Conservation (phyloP, 1,140 invertebrate genomes). For the Ephestia elutella region DNA sequence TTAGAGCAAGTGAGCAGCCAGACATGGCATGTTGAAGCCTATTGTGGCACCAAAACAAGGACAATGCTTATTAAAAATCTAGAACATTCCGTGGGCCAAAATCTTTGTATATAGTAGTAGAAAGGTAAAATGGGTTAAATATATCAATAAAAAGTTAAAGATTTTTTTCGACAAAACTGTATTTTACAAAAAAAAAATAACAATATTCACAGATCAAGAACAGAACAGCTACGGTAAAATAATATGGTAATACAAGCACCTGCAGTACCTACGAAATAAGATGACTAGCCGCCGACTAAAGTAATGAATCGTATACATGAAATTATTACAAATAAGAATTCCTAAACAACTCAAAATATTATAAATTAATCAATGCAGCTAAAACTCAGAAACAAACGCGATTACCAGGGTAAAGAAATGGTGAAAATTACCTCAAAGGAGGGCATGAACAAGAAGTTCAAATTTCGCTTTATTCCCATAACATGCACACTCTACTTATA, state of each 20-base stretch:
- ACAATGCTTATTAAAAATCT: slow-evolving; percentile 29
- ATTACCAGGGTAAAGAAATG: slow-evolving; percentile 22
- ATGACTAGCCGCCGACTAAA: slow-evolving; percentile 4
- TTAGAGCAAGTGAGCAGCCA: no score
- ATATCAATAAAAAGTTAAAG: slow-evolving; percentile 41
- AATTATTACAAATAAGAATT: not conserved
- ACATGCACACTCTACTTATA: slow-evolving; percentile 55
- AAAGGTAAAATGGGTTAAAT: slow-evolving; percentile 18
- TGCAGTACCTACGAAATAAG: not conserved
- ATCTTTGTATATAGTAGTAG: slow-evolving; percentile 21
- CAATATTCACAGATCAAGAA: not conserved
- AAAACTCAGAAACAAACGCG: not conserved
- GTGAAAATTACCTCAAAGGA: slow-evolving; percentile 51
- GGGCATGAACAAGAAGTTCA: slow-evolving; percentile 57
- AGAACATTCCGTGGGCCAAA: slow-evolving; percentile 46
- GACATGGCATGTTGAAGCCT: not conserved
- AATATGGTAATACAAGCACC: not conserved
- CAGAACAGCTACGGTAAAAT: not conserved
- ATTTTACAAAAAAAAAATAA: slow-evolving; percentile 4
- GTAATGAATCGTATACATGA: not conserved
- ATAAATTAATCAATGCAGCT: not conserved
- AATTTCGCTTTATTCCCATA: slow-evolving; percentile 43
- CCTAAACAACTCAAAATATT: not conserved
- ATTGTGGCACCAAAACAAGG: not conserved
- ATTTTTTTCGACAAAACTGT: slow-evolving; percentile 8